Base-by-base conservation (phyloP, 1,140 invertebrate species). In the Geopemphigus sp. region DNA sequence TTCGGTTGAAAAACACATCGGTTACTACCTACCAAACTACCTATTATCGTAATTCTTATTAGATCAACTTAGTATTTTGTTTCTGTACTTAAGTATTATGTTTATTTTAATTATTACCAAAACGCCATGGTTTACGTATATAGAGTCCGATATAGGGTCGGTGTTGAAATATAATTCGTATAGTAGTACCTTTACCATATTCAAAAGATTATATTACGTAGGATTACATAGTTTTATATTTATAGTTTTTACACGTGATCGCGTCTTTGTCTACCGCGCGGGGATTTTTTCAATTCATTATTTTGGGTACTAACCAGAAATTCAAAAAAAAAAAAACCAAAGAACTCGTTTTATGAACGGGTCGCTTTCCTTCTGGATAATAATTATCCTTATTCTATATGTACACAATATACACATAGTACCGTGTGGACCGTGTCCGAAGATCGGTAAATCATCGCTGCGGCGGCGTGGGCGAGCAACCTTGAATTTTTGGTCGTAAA, bases 401-500 rank as follows among this genome's bases (percentile, higher is more conserved):
- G 24, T 64, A 66, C 22, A 72, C 26, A 54, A 29, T n/a, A 29
- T 19, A 72, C 17, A 72, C 47, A 54, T 54, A 72, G 12, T 53
- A 53, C 24, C 68, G 24, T 53, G 66, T 3, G 8, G 22, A 70
- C 66, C 66, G 68, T 72, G 68, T 72, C 68, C 68, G 19, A 54
- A 8, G 68, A 72, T 72, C 68, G 19, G 47, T 72, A 72, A 72
- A 72, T 72, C 68, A 72, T 72, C 68, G 6, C 22, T 3, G 45
- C 66, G 47, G 47, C 68, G 26, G 68, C 68, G 68, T 54, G 68
- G 68, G 68, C 68, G 68, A 72, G 50, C 68, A 72, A 72, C 68
- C 68, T 72, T 72, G 68, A 29, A 53, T 54, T 72, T 72, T 72
- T 72, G 73, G 53, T 76, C 56, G 73, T 76, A 57, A 76, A 76